Base-by-base conservation (phyloP, 2,113 vertebrate genomes). In the Camelus dromedarius region DNA sequence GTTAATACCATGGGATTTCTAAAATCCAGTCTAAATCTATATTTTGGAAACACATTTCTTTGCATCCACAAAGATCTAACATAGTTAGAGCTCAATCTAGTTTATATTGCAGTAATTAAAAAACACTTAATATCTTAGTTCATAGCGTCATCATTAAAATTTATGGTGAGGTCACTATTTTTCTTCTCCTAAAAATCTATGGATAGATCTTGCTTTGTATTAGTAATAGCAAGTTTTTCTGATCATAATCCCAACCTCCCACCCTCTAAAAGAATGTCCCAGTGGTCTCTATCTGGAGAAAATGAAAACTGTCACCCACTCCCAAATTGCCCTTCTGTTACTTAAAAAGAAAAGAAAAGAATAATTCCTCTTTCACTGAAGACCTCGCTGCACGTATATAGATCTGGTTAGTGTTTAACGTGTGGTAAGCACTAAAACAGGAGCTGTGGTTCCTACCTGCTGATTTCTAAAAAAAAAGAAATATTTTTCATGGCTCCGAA, bases 291-390 rank as follows among this genome's bases (percentile, higher is more conserved):
- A 72, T n/a, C 28, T 91, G 91, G 35, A 91, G 70, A 90, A 92
- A 42, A 1, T 42, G 18, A 85, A 95, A 92, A 92, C 26, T 52
- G 18, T 73, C 22, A 94, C 35, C 77, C 16, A 79, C 28, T 92
- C 16, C 14, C 18, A 73, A 90, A 89, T 22, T 62, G 32, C 1
- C 77, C 14, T 92, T 70, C 28, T 76, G 38, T 86, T 83, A 5
- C 60, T 92, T 88, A 90, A 90, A 96, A 69, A 42, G 6, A 90
- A 88, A 80, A 42, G 20, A n/a, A 56, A 95, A 87, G 66, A 73
- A 70, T 89, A 81, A 7, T 83, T 73, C 10, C n/a, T 81, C 26
- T 64, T 95, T 94, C 72, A 66, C 35, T 72, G 38, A 70, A 48
- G 3, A 92, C 38, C n/a, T 66, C 89, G 84, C 9, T 89, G 56